Evolutionary conservation across 2,888 invertebrate species (phyloP).

Genomic region (Atethmia centrago): DNA sequence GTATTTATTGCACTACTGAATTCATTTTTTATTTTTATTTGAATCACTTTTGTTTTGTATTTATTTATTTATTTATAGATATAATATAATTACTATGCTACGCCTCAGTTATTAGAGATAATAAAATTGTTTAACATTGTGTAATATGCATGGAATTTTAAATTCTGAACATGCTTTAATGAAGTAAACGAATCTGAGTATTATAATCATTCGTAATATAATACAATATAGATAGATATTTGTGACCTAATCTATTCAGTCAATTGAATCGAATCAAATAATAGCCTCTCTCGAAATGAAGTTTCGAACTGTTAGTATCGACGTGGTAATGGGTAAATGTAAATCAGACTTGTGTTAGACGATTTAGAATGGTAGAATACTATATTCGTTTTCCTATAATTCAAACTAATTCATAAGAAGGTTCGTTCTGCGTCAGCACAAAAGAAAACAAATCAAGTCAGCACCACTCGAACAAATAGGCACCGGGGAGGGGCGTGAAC

Average conservation of each 20-base stretch:
- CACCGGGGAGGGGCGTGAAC: constrained; percentile 69
- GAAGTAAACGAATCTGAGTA: constrained; percentile 74
- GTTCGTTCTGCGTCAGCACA: constrained; percentile 73
- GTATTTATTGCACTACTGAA: constrained; percentile 86
- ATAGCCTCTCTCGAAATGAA: constrained; percentile 88
- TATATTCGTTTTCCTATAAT: constrained; percentile 64
- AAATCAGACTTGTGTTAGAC: constrained; percentile 72
- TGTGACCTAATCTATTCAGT: constrained; percentile 90
- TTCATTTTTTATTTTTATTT: constrained; percentile 69
- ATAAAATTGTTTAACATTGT: constrained; percentile 64
- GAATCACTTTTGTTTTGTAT: constrained; percentile 64
- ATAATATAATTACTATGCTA: constrained; percentile 70
- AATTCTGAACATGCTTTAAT: constrained; percentile 70
- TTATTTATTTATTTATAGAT: constrained; percentile 62
- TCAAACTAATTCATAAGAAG: constrained; percentile 61
- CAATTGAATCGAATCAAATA: constrained; percentile 89
- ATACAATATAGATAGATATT: constrained; percentile 81
- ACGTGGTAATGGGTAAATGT: constrained; percentile 68
- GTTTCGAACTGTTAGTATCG: constrained; percentile 76
- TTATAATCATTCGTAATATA: constrained; percentile 83
- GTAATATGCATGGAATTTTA: constrained; percentile 69
- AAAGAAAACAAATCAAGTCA: constrained; percentile 70
- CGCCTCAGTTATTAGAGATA: constrained; percentile 68
- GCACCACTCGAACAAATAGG: constrained; percentile 72
- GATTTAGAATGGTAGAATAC: constrained; percentile 64